Evolutionary conservation across 2,888 invertebrate species (phyloP), one percentile per base, ranked within the genome.

Genomic region (Ennomos fuscantarius): DNA sequence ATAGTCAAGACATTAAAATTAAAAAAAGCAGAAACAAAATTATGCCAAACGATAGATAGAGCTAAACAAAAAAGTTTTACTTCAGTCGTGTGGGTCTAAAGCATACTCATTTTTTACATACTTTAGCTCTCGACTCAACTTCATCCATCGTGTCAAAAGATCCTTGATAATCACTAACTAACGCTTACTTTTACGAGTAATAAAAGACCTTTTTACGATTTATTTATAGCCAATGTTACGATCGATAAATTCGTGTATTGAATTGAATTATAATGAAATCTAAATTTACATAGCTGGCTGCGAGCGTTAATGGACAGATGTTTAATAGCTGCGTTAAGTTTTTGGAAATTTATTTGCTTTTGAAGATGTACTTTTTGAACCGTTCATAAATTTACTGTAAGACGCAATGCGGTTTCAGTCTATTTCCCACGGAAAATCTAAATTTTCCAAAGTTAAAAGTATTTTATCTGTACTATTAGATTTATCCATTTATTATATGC

Each of bases 201-300:
- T 78, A 75, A 72, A 74, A 56, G 49, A 61, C 61, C 33, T 41
- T 69, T 79, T 80, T 70, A 78, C 67, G 73, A 62, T 56, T 58
- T 71, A 75, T 81, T 80, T 79, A 80, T 70, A 69, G 67, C 73
- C 60, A 65, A 65, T 67, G 56, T 65, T 62, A 65, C 66, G 67
- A 76, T 76, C 72, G 67, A 76, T 75, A 68, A 66, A 62, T 69
- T 66, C 60, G 46, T 60, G 54, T 53, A 62, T 65, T 60, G 43
- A 59, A 59, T 55, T 62, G 50, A 54, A 68, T 63, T 42, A 61
- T 63, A 64, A 60, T 54, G 45, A 52, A 60, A 55, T 48, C 48
- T 42, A 41, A 55, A 55, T 60, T 60, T 60, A 55, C 59, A 55
- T 55, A 60, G 60, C 51, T 60, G 55, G 51, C n/a, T 31, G 39